Evolutionary conservation across 2,797 vertebrate genomes (phyloP), one percentile per base, ranked within the genome.

Genomic region (Pygocentrus nattereri): DNA sequence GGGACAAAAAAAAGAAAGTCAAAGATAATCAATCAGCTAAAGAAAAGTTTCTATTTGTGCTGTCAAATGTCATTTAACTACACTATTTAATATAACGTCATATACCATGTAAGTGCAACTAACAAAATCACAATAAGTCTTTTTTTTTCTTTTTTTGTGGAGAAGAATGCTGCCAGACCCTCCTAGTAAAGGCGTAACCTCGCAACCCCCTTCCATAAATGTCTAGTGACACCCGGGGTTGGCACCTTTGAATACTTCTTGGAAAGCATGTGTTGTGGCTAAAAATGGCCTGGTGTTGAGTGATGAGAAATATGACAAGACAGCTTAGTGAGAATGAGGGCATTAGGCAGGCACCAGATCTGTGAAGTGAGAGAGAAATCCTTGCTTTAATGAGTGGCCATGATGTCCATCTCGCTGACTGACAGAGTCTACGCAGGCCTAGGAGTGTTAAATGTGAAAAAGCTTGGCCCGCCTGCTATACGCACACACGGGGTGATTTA

Each of bases 401-500:
- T 80, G 74, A 80, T 82, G 78, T 82, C 71, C 56, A 69, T 76
- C 75, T 87, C 8, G 23, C 61, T 58, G 81, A 76, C 59, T 85
- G 83, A 84, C 78, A 75, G 80, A 59, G 27, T 82, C 58, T 67
- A 74, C 70, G 84, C 34, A 61, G 44, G 68, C 78, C 74, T 70
- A 76, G 75, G 50, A 64, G 65, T 84, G 74, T 70, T 86, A 84
- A 84, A 82, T 68, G 70, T 74, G 56, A 82, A 75, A 81, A 79
- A 11, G 30, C 56, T 71, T 54, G 52, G 67, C 74, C 59, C 18
- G 21, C 49, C 59, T 81, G 71, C n/a, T 78, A 76, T 79, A 52
- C 15, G 25, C 69, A 79, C 64, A 88, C 81, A 82, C 73, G 54
- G 56, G 84, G 80, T 84, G 89, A 92, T 89, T 86, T 89, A 81